These are phyloP conservation scores for Indicator maculatus DNA, from an alignment of 2,113 vertebrate species.

Conservation along the genomic window DNA sequence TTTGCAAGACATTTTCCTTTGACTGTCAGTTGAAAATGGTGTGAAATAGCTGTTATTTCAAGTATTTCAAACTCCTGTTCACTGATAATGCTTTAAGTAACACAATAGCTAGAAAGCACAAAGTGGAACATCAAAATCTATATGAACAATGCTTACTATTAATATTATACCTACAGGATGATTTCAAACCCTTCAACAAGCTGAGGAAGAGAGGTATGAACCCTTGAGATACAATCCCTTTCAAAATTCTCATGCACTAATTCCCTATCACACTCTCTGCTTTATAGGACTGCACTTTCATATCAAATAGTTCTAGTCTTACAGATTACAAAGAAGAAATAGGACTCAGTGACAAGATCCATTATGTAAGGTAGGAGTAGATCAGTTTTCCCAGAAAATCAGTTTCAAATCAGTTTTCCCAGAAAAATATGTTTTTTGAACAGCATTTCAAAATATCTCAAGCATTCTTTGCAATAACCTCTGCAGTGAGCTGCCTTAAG, in stretches of 20 bases:
- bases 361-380: not conserved
- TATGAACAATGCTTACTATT: constrained; percentile 59
- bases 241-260: not conserved
- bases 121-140: constrained; percentile 39
- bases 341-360: not conserved
- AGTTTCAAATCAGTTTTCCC: not conserved
- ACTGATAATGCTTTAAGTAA: constrained; percentile 30
- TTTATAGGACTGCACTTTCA: not conserved
- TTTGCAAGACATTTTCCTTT: constrained; percentile 53
- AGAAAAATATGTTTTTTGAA: not conserved
- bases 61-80: constrained; percentile 48
- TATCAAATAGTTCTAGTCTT: not conserved
- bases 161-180: constrained; percentile 27
- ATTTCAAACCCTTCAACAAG: constrained; percentile 5
- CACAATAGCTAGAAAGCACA: constrained; percentile 32
- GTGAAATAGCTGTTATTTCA: constrained; percentile 67
- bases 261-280: constrained; percentile 16
- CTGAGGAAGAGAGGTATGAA: constrained; percentile 7
- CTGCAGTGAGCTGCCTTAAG: not conserved
- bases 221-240: not conserved
- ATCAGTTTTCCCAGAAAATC: not conserved
- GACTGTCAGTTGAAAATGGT: constrained; percentile 57
- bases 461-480: not conserved
- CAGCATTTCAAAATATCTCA: not conserved
- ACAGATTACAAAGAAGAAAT: not conserved